phyloP scores from a whole-genome alignment of 2,888 invertebrate genomes.

The Drosophila colorata region DNA sequence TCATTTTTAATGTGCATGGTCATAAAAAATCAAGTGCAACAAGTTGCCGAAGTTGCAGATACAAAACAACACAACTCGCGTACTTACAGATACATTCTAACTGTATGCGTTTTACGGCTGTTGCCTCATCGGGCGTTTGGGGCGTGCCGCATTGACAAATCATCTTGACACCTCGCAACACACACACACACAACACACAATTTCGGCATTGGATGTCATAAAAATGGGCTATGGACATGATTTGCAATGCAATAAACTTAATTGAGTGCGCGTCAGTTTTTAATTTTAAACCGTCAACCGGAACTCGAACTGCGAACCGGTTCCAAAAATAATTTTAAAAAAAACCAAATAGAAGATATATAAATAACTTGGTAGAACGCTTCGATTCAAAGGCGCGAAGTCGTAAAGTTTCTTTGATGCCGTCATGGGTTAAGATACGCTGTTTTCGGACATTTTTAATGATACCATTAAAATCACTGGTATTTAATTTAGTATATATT shows the following conservation, averaged over 20 bases:
- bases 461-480: constrained; percentile 64
- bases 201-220: constrained; percentile 62
- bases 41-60: constrained; percentile 56
- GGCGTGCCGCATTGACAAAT: constrained; percentile 67
- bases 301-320: constrained; percentile 48
- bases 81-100: constrained; percentile 52
- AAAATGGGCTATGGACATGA: constrained; percentile 78
- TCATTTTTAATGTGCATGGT: constrained; percentile 62
- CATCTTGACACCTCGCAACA: constrained; percentile 71
- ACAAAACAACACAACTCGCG: constrained; percentile 6
- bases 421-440: constrained; percentile 63
- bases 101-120: constrained; percentile 59
- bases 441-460: constrained; percentile 57
- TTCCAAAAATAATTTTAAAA: constrained; percentile 34
- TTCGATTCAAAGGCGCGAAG: constrained; percentile 65
- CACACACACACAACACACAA: constrained; percentile 15
- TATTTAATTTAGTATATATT: constrained; percentile 13
- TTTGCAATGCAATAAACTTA: constrained; percentile 81
- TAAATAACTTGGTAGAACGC: constrained; percentile 27
- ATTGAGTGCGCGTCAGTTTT: constrained; percentile 80
- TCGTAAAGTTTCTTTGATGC: constrained; percentile 67
- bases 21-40: constrained; percentile 80
- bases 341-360: constrained; percentile 25
- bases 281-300: constrained; percentile 71
- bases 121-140: not conserved